Evolutionary conservation across 2,113 vertebrate species (phyloP), one percentile per base, ranked within the genome.

Genomic region (Tonatia bakeri): DNA sequence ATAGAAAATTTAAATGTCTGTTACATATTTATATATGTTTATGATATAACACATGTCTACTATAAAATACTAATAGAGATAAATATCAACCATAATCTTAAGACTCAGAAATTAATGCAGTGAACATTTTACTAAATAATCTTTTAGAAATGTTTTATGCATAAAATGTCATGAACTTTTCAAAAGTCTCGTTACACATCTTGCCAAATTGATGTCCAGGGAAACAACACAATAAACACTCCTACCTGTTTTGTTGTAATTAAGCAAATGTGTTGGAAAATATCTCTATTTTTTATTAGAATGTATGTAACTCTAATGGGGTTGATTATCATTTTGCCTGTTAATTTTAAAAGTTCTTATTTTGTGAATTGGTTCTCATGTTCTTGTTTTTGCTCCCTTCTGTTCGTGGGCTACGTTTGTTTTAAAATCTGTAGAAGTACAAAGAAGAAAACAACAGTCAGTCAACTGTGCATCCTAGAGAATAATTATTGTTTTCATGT

Each of bases 191-290:
- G 31, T 69, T 77, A 59, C 45, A 77, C 31, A 89, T 82, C 59
- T 85, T 93, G 33, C 38, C 75, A 81, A 69, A 92, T 84, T 64
- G 7, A 38, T 94, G 54, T 90, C 38, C 56, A 92, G 73, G 73
- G 69, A 52, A 94, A 64, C 24, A 52, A 24, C 64, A 31, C 64
- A 80, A 15, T 38, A 92, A 26, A 61, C 4, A 91, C 0, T 77
- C 36, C 28, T 64, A n/a, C n/a, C 4, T 89, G 40, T 31, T 75
- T 9, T 33, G n/a, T 70, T 85, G 72, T 73, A 82, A 79, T 91
- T 87, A 96, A 77, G 89, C 84, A 61, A 92, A 43, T 93, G 79
- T 67, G 16, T 82, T 86, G 24, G 59, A 22, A 88, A 91, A 85
- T 73, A n/a, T 24, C 20, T 52, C 15, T 91, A 9, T 65, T 73